Evolutionary conservation across 1,140 invertebrate genomes (phyloP).

Genomic region (Prorops nasuta): DNA sequence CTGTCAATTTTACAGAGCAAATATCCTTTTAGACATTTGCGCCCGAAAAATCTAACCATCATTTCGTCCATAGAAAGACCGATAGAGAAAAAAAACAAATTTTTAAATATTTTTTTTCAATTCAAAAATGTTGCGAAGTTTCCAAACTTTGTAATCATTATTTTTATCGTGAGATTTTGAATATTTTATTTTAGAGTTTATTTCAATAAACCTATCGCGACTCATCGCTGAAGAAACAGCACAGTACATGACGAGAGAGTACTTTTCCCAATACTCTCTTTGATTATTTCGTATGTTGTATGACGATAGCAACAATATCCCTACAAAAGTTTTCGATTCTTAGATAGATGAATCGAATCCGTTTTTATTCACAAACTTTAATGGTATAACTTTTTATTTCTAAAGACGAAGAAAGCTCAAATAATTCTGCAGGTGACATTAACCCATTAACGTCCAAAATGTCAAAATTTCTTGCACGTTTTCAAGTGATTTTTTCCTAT

Average conservation of each 20-base stretch:
- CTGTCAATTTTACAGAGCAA: too few relatives aligned
- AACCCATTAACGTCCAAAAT: too few relatives aligned
- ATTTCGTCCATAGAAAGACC: constrained; percentile 30
- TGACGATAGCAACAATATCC: constrained; percentile 4
- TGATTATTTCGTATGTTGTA: too few relatives aligned
- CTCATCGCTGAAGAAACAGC: constrained; percentile 13
- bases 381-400: constrained; percentile 9
- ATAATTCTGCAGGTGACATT: too few relatives aligned
- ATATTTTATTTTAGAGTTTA: constrained; percentile 8
- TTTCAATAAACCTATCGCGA: constrained; percentile 9
- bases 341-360: neutral
- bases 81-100: constrained; percentile 8
- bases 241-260: constrained; percentile 10
- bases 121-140: constrained; percentile 9
- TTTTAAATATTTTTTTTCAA: constrained; percentile 14
- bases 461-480: too few relatives aligned
- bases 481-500: too few relatives aligned
- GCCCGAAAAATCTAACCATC: too few relatives aligned
- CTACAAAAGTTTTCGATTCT: constrained; percentile 5
- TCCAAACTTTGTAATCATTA: constrained; percentile 10
- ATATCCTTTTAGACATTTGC: constrained; percentile 44
- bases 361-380: too few relatives aligned
- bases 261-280: constrained; percentile 10
- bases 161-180: constrained; percentile 5
- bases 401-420: constrained; percentile 3